These are phyloP conservation scores for Catagonus wagneri DNA, from an alignment of 2,113 vertebrate species.

Conservation along the genomic window DNA sequence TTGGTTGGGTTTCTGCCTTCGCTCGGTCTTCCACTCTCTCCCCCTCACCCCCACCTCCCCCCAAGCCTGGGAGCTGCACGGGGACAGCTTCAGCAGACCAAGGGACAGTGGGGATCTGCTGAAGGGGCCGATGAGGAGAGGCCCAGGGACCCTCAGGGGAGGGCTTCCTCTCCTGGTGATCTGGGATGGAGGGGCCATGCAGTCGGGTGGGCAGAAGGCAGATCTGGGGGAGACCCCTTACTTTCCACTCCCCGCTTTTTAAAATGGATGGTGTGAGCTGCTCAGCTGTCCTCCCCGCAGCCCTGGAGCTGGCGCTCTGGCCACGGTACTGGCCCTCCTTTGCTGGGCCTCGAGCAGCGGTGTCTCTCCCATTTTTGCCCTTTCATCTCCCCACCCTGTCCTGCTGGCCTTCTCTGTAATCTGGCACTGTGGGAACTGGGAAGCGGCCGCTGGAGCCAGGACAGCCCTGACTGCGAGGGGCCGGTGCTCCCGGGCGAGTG, in stretches of 20 bases:
- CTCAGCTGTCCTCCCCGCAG: background rate
- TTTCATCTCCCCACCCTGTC: fast-evolving
- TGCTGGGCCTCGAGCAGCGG: fast-evolving
- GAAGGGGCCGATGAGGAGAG: background rate
- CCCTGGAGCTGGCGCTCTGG: background rate
- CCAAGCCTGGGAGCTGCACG: background rate
- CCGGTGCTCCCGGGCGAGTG: background rate
- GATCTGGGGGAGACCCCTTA: background rate
- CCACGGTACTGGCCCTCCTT: background rate
- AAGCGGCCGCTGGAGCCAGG: background rate
- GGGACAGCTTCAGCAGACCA: background rate
- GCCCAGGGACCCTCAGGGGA: background rate
- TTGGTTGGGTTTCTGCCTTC: slow-evolving; percentile 37
- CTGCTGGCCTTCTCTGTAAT: background rate
- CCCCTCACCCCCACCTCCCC: fast-evolving
- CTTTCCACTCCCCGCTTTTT: background rate
- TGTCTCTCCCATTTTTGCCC: fast-evolving
- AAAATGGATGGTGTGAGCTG: background rate
- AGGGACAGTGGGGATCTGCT: background rate
- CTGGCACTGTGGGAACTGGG: background rate
- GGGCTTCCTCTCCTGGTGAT: background rate
- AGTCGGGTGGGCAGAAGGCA: background rate
- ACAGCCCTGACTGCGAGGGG: background rate
- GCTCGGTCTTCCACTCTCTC: background rate
- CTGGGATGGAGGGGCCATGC: fast-evolving